phyloP scores from a whole-genome alignment of 2,113 vertebrate genomes.

The Chionomys nivalis region DNA sequence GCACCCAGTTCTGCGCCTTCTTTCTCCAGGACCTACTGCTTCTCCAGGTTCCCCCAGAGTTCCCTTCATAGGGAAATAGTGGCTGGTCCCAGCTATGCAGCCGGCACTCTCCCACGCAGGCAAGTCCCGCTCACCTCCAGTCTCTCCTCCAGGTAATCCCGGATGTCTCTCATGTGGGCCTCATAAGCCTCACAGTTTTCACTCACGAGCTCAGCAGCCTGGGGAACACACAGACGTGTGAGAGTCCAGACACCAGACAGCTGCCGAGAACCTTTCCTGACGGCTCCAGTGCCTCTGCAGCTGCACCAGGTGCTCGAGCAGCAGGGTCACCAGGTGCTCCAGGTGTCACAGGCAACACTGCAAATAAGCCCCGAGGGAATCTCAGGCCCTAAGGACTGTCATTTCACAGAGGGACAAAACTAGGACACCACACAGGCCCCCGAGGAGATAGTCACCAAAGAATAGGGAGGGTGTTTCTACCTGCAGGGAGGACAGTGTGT shows the following conservation, averaged over 20 bases:
- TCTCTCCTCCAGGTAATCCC: slow-evolving; percentile 92
- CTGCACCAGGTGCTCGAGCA: not conserved
- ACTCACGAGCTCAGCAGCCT: slow-evolving; percentile 96
- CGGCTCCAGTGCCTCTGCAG: not conserved
- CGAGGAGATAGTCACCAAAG: not conserved
- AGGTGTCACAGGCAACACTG: not conserved
- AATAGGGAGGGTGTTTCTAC: not conserved
- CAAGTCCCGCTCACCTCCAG: slow-evolving; percentile 86
- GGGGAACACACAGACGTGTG: not conserved
- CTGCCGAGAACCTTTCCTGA: not conserved
- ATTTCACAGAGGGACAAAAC: not conserved
- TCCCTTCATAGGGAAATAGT: not conserved
- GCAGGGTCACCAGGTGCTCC: not conserved
- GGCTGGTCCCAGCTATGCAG: not conserved
- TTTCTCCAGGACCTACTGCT: not conserved
- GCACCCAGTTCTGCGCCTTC: not conserved
- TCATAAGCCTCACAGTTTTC: slow-evolving; percentile 88
- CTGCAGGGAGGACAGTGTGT: not conserved
- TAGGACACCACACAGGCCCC: not conserved
- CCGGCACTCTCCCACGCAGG: not conserved
- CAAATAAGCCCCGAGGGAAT: fast-evolving
- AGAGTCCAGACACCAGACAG: fast-evolving
- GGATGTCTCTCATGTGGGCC: slow-evolving; percentile 89
- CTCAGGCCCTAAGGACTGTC: not conserved
- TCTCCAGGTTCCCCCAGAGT: too few relatives aligned